Base-by-base conservation (phyloP, 23 tunicate species). In the Aplidium turbinatum region DNA sequence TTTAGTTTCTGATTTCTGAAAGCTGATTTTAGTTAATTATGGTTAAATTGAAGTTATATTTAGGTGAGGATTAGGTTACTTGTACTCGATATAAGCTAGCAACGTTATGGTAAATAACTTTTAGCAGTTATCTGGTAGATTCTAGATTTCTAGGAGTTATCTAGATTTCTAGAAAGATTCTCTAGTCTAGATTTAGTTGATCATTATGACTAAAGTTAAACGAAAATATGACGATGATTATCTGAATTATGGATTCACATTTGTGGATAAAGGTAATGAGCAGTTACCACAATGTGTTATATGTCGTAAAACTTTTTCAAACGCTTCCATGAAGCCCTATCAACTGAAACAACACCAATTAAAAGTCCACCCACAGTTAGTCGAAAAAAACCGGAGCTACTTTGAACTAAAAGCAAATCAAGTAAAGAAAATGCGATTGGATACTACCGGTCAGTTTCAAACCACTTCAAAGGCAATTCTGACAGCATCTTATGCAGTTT, bases 361-460 rank as follows among this genome's bases (percentile, higher is more conserved):
- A 33, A 73, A 73, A 35, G 47, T 56, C 47, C 47, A 73, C 29
- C 47, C 67, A 35, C 67, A 73, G 13, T 33, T 73, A 4, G 47
- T 29, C 48, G 76, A 46, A 23, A 70, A 70, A 30, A 27, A 67
- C 51, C 79, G 76, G 58, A 34, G 84, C 84, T 78, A 47, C 84
- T 78, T 68, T 47, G 84, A 66, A 31, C 63, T 77, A 9, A 64
- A 26, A 77, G 75, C 74, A 64, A 77, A 34, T n/a, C 82, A 40
- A 38, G 50, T 78, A 21, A 52, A 63, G 28, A 77, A 77, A 68
- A 61, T 77, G 72, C 63, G 58, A 77, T 35, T 36, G 50, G 82
- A 74, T 50, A 70, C 47, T 27, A 47, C 58, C 33, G 73, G 73
- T 27, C 73, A 77, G 42, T 77, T 63, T 77, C 73, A 39, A 26